Base-by-base conservation (phyloP, 2,113 vertebrate genomes). In the Corythaeola cristata region DNA sequence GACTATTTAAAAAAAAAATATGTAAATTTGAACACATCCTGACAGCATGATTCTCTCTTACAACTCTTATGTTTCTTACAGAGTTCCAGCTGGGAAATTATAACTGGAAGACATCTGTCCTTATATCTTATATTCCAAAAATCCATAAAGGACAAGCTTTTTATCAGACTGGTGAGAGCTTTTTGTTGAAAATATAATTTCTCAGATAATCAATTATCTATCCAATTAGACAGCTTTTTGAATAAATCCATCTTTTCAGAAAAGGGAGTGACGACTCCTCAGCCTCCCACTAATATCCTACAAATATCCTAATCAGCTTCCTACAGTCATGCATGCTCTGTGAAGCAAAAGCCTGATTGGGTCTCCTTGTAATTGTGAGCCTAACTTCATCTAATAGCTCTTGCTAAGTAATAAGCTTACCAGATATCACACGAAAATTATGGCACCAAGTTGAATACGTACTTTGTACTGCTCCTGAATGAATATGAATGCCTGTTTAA, bases 141-240 rank as follows among this genome's bases (percentile, higher is more conserved):
- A 95, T 82, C 79, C 80, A 8, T 66, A 96, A 97, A 97, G 92
- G 85, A 97, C 94, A 95, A 93, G 82, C 79, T 96, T 96, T 97
- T 98, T 97, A 92, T 88, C 56, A 89, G 81, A 95, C 77, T 82
- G 67, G 85, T 89, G 85, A 91, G 77, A 96, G 77, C 15, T 97
- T 96, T 97, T 84, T 74, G 68, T 95, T 85, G 88, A 95, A 95
- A 98, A 96, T 88, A 89, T 94, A 79, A 96, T 96, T 93, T 98
- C 96, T 94, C 82, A 95, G 90, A 96, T 96, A 97, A 98, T 97
- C 96, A 97, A 96, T 97, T 95, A 96, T 94, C 71, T 92, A 96
- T 95, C 85, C 80, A 95, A 97, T 97, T 97, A 97, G 94, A 95
- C 59, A 82, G 87, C 78, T 71, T 92, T 96, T 19, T 93, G 63